Evolutionary conservation across 2,888 invertebrate genomes (phyloP).

Genomic region (Pristionchus arcanus): DNA sequence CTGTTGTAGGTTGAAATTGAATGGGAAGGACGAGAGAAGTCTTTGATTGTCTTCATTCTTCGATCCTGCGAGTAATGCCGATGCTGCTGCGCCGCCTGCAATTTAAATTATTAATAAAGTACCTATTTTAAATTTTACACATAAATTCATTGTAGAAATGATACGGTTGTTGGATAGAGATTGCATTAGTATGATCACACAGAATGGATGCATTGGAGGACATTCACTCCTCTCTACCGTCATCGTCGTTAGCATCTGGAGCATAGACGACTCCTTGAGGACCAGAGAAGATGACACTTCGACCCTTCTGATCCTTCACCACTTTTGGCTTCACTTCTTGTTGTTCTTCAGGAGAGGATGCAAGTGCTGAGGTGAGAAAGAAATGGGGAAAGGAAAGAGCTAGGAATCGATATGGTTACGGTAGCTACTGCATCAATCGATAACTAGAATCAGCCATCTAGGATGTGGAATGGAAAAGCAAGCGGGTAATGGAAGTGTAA

Average conservation of each 20-base stretch:
- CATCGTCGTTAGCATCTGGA: conserved; percentile 49
- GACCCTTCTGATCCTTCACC: background rate
- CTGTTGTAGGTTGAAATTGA: conserved; percentile 68
- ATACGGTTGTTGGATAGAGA: background rate
- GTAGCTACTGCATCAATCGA: conserved; percentile 7
- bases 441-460: background rate
- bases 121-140: background rate
- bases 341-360: conserved; percentile 25
- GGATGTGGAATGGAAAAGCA: conserved; percentile 35
- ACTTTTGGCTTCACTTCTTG: background rate
- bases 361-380: conserved; percentile 23
- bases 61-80: conserved; percentile 59
- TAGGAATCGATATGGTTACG: conserved; percentile 15
- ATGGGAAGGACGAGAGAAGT: conserved; percentile 62
- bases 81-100: conserved; percentile 63
- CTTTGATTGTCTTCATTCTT: conserved; percentile 62
- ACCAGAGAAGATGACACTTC: conserved; percentile 48
- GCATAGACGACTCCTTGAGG: conserved; percentile 56
- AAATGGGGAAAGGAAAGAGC: background rate
- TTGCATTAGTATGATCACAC: background rate
- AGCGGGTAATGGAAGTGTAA: conserved; percentile 23
- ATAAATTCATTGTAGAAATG: background rate
- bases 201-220: background rate
- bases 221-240: conserved; percentile 24
- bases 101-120: background rate